Conservation (phyloP, 1,140 invertebrate genomes). For the Globodera ellingtonae region DNA sequence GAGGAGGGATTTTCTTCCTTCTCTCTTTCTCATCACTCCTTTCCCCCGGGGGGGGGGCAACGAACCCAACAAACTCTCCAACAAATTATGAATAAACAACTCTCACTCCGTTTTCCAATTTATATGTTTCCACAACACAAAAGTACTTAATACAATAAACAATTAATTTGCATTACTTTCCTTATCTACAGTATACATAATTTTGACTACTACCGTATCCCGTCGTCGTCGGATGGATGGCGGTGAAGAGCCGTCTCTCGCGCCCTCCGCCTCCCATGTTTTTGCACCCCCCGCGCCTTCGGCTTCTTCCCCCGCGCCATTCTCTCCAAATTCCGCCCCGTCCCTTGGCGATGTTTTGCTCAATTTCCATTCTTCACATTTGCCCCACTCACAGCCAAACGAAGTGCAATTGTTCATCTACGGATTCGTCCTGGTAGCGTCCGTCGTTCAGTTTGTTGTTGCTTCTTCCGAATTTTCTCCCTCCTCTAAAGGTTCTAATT, state of each 20-base stretch:
- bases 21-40: not conserved
- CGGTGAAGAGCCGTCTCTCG: not conserved
- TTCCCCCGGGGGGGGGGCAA: not conserved
- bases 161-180: no score
- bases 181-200: no score
- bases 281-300: not conserved
- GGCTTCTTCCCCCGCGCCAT: not conserved
- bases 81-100: no score
- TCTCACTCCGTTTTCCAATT: no score
- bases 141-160: no score
- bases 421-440: not conserved
- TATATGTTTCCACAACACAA: no score
- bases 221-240: not conserved
- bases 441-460: not conserved
- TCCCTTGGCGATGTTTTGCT: not conserved
- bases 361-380: not conserved
- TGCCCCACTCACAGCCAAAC: not conserved
- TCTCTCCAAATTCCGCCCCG: not conserved
- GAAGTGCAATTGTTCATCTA: slow-evolving; percentile 6
- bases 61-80: not conserved
- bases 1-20: not conserved
- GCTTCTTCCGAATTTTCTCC: not conserved
- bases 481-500: slow-evolving; percentile 35
- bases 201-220: no score
- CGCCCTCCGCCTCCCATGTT: not conserved